Base-by-base conservation (phyloP, 2,888 invertebrate genomes). In the Corbicula japonica region DNA sequence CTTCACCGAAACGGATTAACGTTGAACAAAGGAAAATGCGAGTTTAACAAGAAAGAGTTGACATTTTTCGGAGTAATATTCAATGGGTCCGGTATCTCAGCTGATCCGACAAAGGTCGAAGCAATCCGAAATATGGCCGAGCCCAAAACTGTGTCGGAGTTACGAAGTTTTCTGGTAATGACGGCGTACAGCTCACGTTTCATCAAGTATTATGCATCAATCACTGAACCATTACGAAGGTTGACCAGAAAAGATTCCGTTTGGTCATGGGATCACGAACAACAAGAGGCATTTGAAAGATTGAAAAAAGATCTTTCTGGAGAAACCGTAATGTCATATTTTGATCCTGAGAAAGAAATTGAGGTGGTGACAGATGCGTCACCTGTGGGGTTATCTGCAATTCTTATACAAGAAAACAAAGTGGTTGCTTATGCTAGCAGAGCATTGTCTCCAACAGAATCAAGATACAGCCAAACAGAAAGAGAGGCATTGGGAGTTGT, bases 11-110 rank as follows among this genome's bases (percentile, higher is more conserved):
- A 75, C 58, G 76, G 80, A 26, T 38, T 86, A 23, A 88, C 87
- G 8, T 68, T 88, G 0, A 88, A 87, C 58, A 58, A 61, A 34
- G 63, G 88, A 1, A 93, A 93, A 82, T 93, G 92, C 77, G 61
- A 80, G 46, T 80, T 69, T 35, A 80, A 73, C 38, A 68, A 69
- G 41, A 35, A 69, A 6, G 35, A 50, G 71, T 26, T 90, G 85
- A 69, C 70, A 35, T 71, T 78, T 44, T 71, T 84, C 38, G 84
- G 76, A 32, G 72, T 82, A 4, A 70, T 76, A 15, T 83, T 83
- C 38, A n/a, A 48, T 21, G 60, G 54, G 26, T 15, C 62, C 0
- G 83, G 73, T 26, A 76, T 76, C 62, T 86, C 73, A 46, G 65
- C 76, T 54, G 84, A 88, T 62, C 72, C 83, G 15, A 63, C 54